These are phyloP conservation scores for Rhinogobius similis DNA, from an alignment of 2,113 vertebrate species.

Conservation along the genomic window DNA sequence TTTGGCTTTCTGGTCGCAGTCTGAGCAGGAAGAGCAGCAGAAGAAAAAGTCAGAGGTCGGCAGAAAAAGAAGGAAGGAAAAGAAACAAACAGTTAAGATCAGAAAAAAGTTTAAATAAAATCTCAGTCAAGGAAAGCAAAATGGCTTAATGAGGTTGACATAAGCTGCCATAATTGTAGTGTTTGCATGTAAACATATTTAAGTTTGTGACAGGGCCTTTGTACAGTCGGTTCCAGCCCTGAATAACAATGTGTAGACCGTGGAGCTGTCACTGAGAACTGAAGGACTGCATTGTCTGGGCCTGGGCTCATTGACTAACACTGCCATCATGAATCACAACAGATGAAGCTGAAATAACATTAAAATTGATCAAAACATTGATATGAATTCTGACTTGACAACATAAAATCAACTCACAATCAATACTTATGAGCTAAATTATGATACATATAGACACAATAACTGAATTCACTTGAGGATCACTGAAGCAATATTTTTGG, in stretches of 20 bases:
- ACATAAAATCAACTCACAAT: too few relatives aligned
- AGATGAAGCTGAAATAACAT: neutral
- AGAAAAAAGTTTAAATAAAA: slow-evolving; percentile 49
- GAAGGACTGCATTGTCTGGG: slow-evolving; percentile 61
- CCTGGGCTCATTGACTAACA: slow-evolving; percentile 8
- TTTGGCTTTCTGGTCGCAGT: slow-evolving; percentile 88
- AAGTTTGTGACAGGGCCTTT: neutral
- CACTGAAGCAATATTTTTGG: too few relatives aligned
- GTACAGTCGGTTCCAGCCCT: neutral
- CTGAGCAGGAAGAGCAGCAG: slow-evolving; percentile 76
- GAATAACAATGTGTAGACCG: slow-evolving; percentile 23
- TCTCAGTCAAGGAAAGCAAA: slow-evolving; percentile 15
- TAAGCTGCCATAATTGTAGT: neutral
- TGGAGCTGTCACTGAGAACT: slow-evolving; percentile 49
- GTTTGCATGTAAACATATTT: neutral
- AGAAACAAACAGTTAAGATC: slow-evolving; percentile 66
- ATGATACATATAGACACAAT: too few relatives aligned
- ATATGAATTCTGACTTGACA: neutral
- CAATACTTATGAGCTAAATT: too few relatives aligned
- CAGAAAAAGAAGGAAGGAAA: slow-evolving; percentile 16
- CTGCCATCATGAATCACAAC: neutral
- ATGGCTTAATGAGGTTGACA: slow-evolving; percentile 22
- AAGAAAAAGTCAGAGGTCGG: slow-evolving; percentile 53
- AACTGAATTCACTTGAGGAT: too few relatives aligned
- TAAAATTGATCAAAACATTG: neutral